Evolutionary conservation across 1,140 invertebrate species (phyloP).

Genomic region (Drosophila setifemur): DNA sequence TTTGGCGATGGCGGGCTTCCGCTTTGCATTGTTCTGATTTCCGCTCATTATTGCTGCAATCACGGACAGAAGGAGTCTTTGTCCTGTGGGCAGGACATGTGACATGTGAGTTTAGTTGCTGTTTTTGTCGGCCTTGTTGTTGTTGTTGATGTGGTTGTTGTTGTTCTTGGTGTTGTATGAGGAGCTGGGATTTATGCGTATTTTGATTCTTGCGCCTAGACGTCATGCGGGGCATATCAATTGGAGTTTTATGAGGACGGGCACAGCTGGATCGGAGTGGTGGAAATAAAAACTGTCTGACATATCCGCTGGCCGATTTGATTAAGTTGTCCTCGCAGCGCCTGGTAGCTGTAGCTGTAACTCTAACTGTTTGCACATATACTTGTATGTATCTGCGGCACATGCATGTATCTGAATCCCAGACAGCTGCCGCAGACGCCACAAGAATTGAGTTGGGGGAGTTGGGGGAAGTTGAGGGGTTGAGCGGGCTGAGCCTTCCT

Average conservation of each 20-base stretch:
- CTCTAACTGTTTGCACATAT: no score
- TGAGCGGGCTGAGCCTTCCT: no score
- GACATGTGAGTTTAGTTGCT: slow-evolving; percentile 20
- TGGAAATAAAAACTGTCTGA: slow-evolving; percentile 60
- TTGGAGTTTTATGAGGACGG: slow-evolving; percentile 45
- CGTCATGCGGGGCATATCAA: slow-evolving; percentile 69
- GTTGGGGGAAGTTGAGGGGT: slow-evolving; percentile 11
- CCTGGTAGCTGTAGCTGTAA: neutral
- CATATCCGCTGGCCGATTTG: slow-evolving; percentile 63
- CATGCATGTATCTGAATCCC: neutral
- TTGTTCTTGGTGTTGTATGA: no score
- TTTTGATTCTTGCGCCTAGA: slow-evolving; percentile 72
- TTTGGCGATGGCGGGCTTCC: slow-evolving; percentile 25
- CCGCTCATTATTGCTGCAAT: slow-evolving; percentile 76
- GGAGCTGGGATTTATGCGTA: slow-evolving; percentile 64
- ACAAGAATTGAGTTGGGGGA: slow-evolving; percentile 1
- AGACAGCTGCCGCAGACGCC: slow-evolving; percentile 18
- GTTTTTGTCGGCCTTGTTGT: no score
- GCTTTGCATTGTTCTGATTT: slow-evolving; percentile 57
- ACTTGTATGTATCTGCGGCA: neutral
- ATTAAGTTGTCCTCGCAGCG: slow-evolving; percentile 69
- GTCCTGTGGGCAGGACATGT: slow-evolving; percentile 37
- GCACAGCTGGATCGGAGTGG: slow-evolving; percentile 34
- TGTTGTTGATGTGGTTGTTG: no score
- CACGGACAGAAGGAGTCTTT: slow-evolving; percentile 42